phyloP scores from a whole-genome alignment of 1,140 invertebrate genomes.

The Polypedilum vanderplanki region DNA sequence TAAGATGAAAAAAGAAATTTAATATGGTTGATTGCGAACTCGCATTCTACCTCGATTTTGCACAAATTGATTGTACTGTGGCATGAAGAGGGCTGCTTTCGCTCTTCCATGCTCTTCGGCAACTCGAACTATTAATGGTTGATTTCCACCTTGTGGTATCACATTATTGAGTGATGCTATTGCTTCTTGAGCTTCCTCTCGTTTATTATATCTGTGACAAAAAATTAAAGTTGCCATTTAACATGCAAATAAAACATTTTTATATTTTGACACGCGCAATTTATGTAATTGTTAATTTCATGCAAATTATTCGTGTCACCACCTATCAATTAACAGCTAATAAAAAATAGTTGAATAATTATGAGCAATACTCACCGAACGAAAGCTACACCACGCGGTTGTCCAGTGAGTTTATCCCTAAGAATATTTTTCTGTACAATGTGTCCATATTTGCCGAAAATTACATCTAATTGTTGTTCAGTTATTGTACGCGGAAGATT shows the following conservation, averaged over 20 bases:
- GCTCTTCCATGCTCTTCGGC: constrained; percentile 91
- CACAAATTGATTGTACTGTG: constrained; percentile 10
- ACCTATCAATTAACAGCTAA: constrained; percentile 1
- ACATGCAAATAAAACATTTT: no score
- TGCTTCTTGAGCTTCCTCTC: constrained; percentile 81
- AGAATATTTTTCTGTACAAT: constrained; percentile 88
- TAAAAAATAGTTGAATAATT: constrained; percentile 2
- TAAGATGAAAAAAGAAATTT: neutral
- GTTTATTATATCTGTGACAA: constrained; percentile 63
- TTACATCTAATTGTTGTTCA: constrained; percentile 70
- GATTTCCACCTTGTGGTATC: constrained; percentile 71
- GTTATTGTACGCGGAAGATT: constrained; percentile 82
- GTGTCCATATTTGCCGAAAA: constrained; percentile 79
- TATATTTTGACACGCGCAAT: no score
- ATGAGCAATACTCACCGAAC: constrained; percentile 60
- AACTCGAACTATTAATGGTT: constrained; percentile 72
- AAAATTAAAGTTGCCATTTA: constrained; percentile 30
- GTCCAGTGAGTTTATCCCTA: constrained; percentile 77
- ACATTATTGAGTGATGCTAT: constrained; percentile 78
- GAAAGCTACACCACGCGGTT: constrained; percentile 82
- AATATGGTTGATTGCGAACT: constrained; percentile 27
- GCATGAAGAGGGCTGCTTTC: constrained; percentile 51
- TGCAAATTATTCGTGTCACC: constrained; percentile 30
- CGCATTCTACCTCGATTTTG: constrained; percentile 27
- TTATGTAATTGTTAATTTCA: constrained; percentile 29